Evolutionary conservation across 2,888 invertebrate genomes (phyloP), one percentile per base, ranked within the genome.

Genomic region (Athalia circularis): DNA sequence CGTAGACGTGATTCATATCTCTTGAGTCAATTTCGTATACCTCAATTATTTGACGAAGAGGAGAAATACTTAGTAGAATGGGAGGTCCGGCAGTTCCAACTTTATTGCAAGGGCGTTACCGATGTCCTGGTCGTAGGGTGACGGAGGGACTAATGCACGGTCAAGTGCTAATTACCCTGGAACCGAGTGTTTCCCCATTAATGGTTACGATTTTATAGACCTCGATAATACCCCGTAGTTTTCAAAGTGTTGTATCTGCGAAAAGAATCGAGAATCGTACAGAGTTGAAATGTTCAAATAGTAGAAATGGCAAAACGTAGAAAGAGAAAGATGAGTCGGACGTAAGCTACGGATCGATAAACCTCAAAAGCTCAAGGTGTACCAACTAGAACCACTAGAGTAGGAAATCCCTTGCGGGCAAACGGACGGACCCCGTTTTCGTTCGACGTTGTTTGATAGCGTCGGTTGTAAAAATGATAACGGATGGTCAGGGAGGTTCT

Each of bases 401-500:
- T 61, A 75, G 75, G 62, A 64, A 75, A 62, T 75, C 75, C 75
- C 75, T 75, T 62, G 75, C 75, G 75, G 64, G 50, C 15, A 13
- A 62, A 54, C 74, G 61, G 59, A 57, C 70, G 75, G 61, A 75
- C 75, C 75, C 72, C 47, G 75, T 61, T 29, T 90, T 90, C 89
- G 89, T 90, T 90, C 90, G 90, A 90, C 90, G 89, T 89, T 90
- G 90, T 90, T 90, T 88, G 88, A 90, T 90, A 89, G 90, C 88
- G 89, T 88, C 87, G 89, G 90, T 88, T 89, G 89, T 90, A 90
- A 90, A 90, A 90, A 90, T 90, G 89, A 90, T 90, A 90, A 90
- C 89, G 88, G 87, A 90, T 89, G 89, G 89, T 87, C 89, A 84
- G 85, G 87, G 86, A 75, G 75, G 50, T 62, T 29, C 62, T 61